Evolutionary conservation across 2,888 invertebrate species (phyloP).

Genomic region (Peribatodes rhomboidaria): DNA sequence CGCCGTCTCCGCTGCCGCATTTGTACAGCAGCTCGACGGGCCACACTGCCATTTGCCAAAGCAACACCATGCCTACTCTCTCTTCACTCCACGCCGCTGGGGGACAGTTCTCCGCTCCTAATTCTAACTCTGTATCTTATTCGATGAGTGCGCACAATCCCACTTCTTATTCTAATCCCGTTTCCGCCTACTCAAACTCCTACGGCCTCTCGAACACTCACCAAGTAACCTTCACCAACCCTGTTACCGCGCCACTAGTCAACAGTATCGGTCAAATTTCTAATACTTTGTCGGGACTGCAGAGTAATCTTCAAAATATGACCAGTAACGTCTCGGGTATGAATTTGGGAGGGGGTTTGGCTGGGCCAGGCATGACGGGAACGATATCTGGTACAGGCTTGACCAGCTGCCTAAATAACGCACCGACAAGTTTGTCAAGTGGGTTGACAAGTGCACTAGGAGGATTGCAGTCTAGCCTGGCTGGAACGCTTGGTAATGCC

Average conservation of each 20-base stretch:
- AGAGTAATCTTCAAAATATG: constrained; percentile 80
- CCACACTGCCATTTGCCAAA: constrained; percentile 85
- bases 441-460: constrained; percentile 76
- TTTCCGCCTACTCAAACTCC: constrained; percentile 80
- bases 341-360: constrained; percentile 76
- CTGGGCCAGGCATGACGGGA: constrained; percentile 80
- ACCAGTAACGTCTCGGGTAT: constrained; percentile 78
- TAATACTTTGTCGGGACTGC: constrained; percentile 80
- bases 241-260: constrained; percentile 80
- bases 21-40: constrained; percentile 81
- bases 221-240: constrained; percentile 84
- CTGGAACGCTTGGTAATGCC: constrained; percentile 77
- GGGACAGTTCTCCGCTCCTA: constrained; percentile 79
- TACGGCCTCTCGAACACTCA: constrained; percentile 81
- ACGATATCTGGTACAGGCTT: constrained; percentile 81
- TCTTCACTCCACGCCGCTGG: constrained; percentile 82
- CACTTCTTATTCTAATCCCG: constrained; percentile 83
- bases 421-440: constrained; percentile 76
- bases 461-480: constrained; percentile 77
- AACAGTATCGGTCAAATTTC: constrained; percentile 84
- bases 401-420: constrained; percentile 79
- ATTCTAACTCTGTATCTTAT: constrained; percentile 81
- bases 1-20: constrained; percentile 87
- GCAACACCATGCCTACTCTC: constrained; percentile 88
- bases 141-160: constrained; percentile 84